These are phyloP conservation scores for Eupithecia subumbrata DNA, from an alignment of 2,888 invertebrate species.

Conservation along the genomic window DNA sequence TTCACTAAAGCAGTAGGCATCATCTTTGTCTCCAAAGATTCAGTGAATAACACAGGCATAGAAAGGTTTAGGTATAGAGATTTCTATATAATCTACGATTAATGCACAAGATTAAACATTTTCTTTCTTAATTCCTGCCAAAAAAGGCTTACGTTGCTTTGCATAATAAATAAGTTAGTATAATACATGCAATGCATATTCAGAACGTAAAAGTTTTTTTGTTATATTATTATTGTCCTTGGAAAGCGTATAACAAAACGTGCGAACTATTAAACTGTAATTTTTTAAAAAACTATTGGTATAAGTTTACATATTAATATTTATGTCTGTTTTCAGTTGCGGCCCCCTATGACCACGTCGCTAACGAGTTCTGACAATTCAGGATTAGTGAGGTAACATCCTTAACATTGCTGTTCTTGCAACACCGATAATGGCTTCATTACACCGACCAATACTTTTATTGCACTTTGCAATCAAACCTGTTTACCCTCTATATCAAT, in stretches of 20 bases:
- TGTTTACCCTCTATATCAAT: slow-evolving; percentile 6
- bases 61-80: not conserved
- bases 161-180: not conserved
- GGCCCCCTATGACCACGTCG: slow-evolving; percentile 78
- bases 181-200: not conserved
- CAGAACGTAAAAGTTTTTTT: not conserved
- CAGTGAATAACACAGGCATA: not conserved
- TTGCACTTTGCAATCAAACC: slow-evolving; percentile 39
- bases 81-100: not conserved
- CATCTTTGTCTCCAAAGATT: not conserved
- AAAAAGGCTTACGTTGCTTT: not conserved
- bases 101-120: not conserved
- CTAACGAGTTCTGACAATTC: slow-evolving; percentile 82
- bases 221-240: not conserved
- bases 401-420: slow-evolving; percentile 37
- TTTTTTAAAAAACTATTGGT: not conserved
- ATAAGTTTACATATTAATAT: not conserved
- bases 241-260: not conserved
- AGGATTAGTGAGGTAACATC: slow-evolving; percentile 81
- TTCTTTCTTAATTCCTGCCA: not conserved
- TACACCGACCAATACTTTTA: slow-evolving; percentile 43
- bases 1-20: not conserved
- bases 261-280: not conserved
- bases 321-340: slow-evolving; percentile 68
- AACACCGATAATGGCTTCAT: slow-evolving; percentile 44